phyloP scores from a whole-genome alignment of 2,113 vertebrate genomes.

The Misgurnus mizolepis region DNA sequence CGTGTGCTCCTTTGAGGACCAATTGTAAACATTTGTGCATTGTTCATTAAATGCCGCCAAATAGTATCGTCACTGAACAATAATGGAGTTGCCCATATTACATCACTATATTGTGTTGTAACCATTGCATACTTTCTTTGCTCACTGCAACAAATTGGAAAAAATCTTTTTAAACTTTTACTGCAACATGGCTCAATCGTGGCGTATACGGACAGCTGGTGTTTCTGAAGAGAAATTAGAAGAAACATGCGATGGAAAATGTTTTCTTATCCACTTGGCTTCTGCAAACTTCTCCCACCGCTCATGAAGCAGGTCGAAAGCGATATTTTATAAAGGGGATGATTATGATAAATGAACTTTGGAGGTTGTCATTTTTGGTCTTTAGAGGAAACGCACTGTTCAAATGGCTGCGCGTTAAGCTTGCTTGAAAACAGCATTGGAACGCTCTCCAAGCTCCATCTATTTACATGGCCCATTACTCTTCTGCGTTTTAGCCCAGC shows the following conservation, averaged over 20 bases:
- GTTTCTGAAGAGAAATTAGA: conserved; percentile 39
- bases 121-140: conserved; percentile 11
- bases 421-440: conserved; percentile 15
- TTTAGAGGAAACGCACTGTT: conserved; percentile 13
- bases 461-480: neutral
- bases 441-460: neutral
- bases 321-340: conserved; percentile 3
- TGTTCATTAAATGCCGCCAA: conserved; percentile 1
- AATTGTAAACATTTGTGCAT: neutral
- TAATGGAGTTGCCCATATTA: conserved; percentile 7
- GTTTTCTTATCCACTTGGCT: conserved; percentile 39
- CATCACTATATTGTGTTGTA: conserved; percentile 13
- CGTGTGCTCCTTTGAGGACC: neutral
- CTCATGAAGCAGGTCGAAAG: conserved; percentile 2
- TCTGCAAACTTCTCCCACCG: conserved; percentile 19
- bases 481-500: neutral
- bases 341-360: conserved; percentile 22
- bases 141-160: neutral
- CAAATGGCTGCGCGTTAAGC: neutral
- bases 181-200: conserved; percentile 7
- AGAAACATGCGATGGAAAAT: conserved; percentile 45
- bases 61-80: conserved; percentile 9
- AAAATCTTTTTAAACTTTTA: conserved; percentile 9
- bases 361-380: conserved; percentile 9
- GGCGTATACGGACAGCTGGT: conserved; percentile 28